Percentiles rank a stretch among this genome's conserved stretches.
Conservation (phyloP, 2,888 invertebrate species). For the Carcina quercana region DNA sequence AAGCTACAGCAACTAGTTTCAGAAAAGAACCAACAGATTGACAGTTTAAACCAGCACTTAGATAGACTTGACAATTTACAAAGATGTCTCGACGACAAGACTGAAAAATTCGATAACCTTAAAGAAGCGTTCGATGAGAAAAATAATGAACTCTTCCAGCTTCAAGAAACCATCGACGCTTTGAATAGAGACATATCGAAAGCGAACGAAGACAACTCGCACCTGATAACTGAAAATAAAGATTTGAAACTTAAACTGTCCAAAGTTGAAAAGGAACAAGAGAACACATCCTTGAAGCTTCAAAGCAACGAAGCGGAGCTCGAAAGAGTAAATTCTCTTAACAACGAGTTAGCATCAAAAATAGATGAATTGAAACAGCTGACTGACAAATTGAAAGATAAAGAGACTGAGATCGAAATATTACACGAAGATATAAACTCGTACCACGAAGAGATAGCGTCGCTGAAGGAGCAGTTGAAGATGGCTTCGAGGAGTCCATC, state of each 20-base stretch:
- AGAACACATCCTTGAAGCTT: slow-evolving; percentile 51
- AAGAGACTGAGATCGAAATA: slow-evolving; percentile 71
- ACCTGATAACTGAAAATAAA: slow-evolving; percentile 44
- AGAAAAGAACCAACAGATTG: slow-evolving; percentile 72
- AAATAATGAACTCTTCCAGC: slow-evolving; percentile 52
- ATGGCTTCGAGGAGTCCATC: slow-evolving; percentile 72
- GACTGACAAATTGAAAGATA: slow-evolving; percentile 62
- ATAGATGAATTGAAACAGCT: slow-evolving; percentile 56
- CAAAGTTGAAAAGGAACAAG: slow-evolving; percentile 64
- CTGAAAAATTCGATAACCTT: slow-evolving; percentile 58
- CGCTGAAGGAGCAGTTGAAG: slow-evolving; percentile 59
- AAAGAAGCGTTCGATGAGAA: slow-evolving; percentile 64
- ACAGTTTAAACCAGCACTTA: slow-evolving; percentile 64
- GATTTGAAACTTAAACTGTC: slow-evolving; percentile 51
- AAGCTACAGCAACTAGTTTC: slow-evolving; percentile 69
- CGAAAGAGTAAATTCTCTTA: slow-evolving; percentile 47
- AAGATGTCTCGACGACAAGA: slow-evolving; percentile 64
- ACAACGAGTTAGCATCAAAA: slow-evolving; percentile 50
- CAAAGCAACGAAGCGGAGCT: slow-evolving; percentile 55
- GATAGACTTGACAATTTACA: slow-evolving; percentile 65
- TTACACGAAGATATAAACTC: slow-evolving; percentile 64
- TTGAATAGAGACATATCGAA: slow-evolving; percentile 50
- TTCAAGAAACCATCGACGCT: slow-evolving; percentile 50
- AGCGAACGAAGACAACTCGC: slow-evolving; percentile 54
- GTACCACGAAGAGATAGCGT: slow-evolving; percentile 66